These are phyloP conservation scores for Menidia beryllina DNA, from an alignment of 2,113 vertebrate genomes.

Conservation along the genomic window DNA sequence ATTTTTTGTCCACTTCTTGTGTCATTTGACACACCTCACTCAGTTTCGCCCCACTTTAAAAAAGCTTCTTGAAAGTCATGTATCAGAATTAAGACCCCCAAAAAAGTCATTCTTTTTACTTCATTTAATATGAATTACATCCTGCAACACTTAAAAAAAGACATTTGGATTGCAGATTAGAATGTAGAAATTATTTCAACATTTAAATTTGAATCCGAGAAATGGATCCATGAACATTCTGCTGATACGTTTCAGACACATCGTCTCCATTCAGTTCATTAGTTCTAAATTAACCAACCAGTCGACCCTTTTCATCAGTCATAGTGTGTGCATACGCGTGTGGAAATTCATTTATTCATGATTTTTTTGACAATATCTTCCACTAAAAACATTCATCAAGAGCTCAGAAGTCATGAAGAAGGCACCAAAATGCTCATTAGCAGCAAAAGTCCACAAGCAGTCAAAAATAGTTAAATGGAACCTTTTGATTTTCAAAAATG, in stretches of 20 bases:
- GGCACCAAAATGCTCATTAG: background rate
- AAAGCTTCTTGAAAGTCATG: too few species aligned
- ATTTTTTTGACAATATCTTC: background rate
- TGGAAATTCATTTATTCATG: background rate
- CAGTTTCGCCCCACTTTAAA: too few species aligned
- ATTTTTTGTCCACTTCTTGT: too few species aligned
- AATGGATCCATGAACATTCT: background rate
- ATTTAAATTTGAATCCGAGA: background rate
- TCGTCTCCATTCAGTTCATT: conserved; percentile 4
- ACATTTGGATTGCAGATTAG: background rate
- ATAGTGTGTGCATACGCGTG: background rate
- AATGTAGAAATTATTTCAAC: background rate
- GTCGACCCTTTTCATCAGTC: background rate
- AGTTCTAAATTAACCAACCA: background rate
- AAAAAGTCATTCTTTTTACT: background rate
- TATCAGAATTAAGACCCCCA: too few species aligned
- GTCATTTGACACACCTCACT: too few species aligned
- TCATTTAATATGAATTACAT: background rate
- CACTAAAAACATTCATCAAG: background rate
- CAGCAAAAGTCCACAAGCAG: background rate
- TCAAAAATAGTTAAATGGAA: too few species aligned
- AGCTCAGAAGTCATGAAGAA: background rate
- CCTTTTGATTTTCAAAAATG: too few species aligned
- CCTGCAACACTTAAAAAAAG: background rate
- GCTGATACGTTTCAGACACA: conserved; percentile 3